These are phyloP conservation scores for Odontocolon sp. DNA, from an alignment of 2,888 invertebrate species.

Conservation along the genomic window DNA sequence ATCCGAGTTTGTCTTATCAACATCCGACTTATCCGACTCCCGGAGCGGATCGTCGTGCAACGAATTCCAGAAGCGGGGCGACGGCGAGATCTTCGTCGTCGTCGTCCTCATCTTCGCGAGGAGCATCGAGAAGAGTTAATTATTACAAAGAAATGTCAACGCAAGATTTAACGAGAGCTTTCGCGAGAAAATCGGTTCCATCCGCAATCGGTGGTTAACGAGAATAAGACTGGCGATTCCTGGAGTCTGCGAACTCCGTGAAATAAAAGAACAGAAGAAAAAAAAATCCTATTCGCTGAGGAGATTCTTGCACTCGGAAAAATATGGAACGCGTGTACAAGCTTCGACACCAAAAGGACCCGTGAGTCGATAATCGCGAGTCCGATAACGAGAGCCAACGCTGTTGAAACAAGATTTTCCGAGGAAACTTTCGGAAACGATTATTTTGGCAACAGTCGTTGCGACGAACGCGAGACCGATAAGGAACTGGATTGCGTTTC, in stretches of 20 bases:
- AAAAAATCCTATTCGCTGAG: not conserved
- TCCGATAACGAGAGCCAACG: not conserved
- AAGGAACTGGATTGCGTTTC: constrained; percentile 3
- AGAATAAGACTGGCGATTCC: not conserved
- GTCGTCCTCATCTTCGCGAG: not conserved
- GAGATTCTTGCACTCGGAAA: not conserved
- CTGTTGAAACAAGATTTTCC: not conserved
- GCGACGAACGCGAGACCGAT: constrained; percentile 37
- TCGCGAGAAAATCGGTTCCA: constrained; percentile 47
- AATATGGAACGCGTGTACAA: too few relatives aligned
- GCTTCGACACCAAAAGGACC: too few relatives aligned
- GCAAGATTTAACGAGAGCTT: constrained; percentile 62
- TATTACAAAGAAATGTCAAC: constrained; percentile 62
- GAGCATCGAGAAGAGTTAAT: constrained; percentile 47
- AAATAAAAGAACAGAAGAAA: too few relatives aligned
- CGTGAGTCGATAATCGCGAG: too few relatives aligned
- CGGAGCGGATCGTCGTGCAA: not conserved
- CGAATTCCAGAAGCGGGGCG: too few relatives aligned
- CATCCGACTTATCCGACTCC: constrained; percentile 43
- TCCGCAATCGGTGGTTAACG: constrained; percentile 60
- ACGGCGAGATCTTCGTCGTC: not conserved
- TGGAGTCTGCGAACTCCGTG: not conserved
- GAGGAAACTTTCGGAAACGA: not conserved
- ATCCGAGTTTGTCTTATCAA: constrained; percentile 67
- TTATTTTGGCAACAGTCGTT: constrained; percentile 47